Percentiles rank a stretch among this genome's conserved stretches.
Evolutionary conservation across 2,888 invertebrate species (phyloP).

Genomic region (Holacanthella duospinosa): DNA sequence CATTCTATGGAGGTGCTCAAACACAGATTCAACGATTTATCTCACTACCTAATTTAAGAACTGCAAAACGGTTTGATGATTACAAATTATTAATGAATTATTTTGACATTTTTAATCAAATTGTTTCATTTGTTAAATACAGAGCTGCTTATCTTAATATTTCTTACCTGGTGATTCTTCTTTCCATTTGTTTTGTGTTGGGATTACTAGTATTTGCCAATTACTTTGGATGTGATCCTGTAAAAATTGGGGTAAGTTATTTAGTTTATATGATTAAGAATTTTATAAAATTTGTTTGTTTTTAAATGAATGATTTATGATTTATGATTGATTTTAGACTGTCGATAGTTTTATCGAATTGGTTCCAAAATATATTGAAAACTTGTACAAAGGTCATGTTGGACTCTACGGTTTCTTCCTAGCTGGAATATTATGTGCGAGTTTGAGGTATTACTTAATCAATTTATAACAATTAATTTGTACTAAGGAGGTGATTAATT

Average conservation of each 20-base stretch:
- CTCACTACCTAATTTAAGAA: conserved; percentile 7
- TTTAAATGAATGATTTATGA: not conserved
- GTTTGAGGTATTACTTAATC: conserved; percentile 15
- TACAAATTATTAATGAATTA: not conserved
- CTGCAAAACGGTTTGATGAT: not conserved
- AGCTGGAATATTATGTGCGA: conserved; percentile 20
- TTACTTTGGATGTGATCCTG: conserved; percentile 23
- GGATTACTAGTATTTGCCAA: conserved; percentile 24
- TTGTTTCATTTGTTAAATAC: not conserved
- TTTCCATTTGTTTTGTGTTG: conserved; percentile 16
- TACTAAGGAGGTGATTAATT: too few species aligned
- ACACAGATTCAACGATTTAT: conserved; percentile 22
- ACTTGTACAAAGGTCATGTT: conserved; percentile 15
- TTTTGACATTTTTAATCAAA: not conserved
- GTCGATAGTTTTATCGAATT: conserved; percentile 13
- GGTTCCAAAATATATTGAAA: conserved; percentile 23
- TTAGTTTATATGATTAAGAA: not conserved
- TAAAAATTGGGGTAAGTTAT: not conserved
- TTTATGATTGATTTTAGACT: not conserved
- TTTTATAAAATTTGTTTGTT: not conserved
- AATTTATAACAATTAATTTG: not conserved
- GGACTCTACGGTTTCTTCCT: conserved; percentile 23
- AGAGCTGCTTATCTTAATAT: not conserved
- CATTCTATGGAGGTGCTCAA: conserved; percentile 17
- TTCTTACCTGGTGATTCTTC: conserved; percentile 7